Evolutionary conservation across 2,888 invertebrate species (phyloP).

Genomic region (Melanophora roralis): DNA sequence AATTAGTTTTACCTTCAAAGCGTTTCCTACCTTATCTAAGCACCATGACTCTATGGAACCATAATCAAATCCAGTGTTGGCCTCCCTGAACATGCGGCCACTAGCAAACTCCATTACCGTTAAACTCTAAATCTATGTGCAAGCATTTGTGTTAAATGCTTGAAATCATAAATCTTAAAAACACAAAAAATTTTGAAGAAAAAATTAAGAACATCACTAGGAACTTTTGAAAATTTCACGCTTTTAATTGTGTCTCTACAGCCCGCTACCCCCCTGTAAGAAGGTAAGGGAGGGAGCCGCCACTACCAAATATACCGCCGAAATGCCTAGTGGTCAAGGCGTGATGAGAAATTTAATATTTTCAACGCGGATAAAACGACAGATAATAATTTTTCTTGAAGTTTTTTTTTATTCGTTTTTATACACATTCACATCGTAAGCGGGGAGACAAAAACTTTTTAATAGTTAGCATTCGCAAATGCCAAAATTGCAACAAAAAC

Average conservation of each 20-base stretch:
- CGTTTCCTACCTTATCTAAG: no score
- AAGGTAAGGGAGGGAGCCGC: neutral
- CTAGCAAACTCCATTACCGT: constrained; percentile 15
- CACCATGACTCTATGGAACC: no score
- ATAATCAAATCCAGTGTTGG: no score
- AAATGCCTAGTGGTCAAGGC: constrained; percentile 66
- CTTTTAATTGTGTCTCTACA: constrained; percentile 59
- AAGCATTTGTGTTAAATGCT: constrained; percentile 35
- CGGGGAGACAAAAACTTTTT: constrained; percentile 39
- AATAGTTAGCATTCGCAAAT: constrained; percentile 42
- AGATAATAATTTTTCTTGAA: constrained; percentile 63
- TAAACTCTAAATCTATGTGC: neutral
- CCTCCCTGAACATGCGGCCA: neutral
- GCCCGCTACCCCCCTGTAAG: neutral
- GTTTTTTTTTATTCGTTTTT: neutral
- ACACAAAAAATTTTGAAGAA: neutral
- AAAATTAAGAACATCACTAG: constrained; percentile 19
- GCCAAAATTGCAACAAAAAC: neutral
- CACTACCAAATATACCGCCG: neutral
- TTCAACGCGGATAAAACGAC: constrained; percentile 70
- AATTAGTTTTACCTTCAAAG: no score
- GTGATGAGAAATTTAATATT: constrained; percentile 77
- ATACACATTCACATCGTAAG: constrained; percentile 13
- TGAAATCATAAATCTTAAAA: constrained; percentile 53
- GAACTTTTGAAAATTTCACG: constrained; percentile 50